Conservation (phyloP, 2,113 vertebrate species). For the Progne subis region DNA sequence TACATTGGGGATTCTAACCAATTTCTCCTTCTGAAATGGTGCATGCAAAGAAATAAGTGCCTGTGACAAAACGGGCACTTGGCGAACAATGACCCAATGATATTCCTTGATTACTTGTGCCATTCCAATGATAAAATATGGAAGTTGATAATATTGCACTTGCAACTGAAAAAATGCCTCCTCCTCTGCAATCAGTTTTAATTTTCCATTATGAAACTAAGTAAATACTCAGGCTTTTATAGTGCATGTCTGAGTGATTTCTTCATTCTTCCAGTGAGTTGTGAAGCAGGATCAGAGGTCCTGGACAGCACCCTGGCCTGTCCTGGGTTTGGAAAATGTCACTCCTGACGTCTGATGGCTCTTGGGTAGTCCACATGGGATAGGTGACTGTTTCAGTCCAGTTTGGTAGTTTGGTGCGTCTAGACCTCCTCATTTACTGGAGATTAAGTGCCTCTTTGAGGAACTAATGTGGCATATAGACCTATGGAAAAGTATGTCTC, state of each 20-base stretch:
- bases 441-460: neutral
- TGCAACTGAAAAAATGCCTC: conserved; percentile 7
- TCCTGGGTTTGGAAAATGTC: neutral
- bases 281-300: neutral
- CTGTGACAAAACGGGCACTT: conserved; percentile 35
- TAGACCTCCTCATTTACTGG: neutral
- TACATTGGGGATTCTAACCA: neutral
- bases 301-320: neutral
- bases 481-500: neutral
- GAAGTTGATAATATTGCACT: conserved; percentile 5
- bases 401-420: neutral
- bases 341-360: fast-evolving
- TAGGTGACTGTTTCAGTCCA: neutral
- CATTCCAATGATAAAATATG: conserved; percentile 13
- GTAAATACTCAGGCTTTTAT: conserved; percentile 19
- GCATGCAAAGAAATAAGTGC: neutral
- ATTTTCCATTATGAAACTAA: conserved; percentile 36
- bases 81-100: conserved; percentile 34
- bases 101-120: conserved; percentile 11
- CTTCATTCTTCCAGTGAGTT: neutral
- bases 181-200: conserved; percentile 29
- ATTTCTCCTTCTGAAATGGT: neutral
- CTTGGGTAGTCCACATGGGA: neutral
- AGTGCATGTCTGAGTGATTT: neutral
- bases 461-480: neutral